These are phyloP conservation scores for Diogma glabrata DNA, from an alignment of 2,888 invertebrate species.

Conservation along the genomic window DNA sequence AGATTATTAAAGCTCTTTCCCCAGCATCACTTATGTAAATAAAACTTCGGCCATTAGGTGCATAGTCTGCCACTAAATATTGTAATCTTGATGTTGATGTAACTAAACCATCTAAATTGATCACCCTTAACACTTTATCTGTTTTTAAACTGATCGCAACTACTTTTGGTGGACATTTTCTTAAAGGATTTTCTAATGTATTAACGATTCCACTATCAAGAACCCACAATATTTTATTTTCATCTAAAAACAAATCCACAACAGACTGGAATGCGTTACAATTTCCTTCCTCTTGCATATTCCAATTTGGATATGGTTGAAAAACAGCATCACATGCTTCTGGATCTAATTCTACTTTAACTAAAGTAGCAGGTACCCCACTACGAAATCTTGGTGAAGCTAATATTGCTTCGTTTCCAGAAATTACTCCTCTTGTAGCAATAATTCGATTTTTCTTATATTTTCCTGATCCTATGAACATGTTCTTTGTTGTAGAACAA, in stretches of 20 bases:
- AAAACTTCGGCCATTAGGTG: slow-evolving; percentile 46
- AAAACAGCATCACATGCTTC: slow-evolving; percentile 39
- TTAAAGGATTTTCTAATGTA: slow-evolving; percentile 49
- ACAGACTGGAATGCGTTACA: slow-evolving; percentile 55
- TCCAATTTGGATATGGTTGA: slow-evolving; percentile 51
- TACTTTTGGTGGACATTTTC: slow-evolving; percentile 57
- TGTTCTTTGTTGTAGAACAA: slow-evolving; percentile 40
- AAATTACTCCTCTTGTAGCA: slow-evolving; percentile 46
- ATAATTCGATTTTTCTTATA: slow-evolving; percentile 47
- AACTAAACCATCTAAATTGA: slow-evolving; percentile 47
- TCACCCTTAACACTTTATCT: slow-evolving; percentile 47
- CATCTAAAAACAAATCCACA: slow-evolving; percentile 51
- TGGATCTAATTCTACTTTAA: slow-evolving; percentile 39
- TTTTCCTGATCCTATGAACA: slow-evolving; percentile 45
- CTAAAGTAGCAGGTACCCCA: slow-evolving; percentile 57
- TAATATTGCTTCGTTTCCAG: slow-evolving; percentile 41
- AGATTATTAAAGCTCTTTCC: slow-evolving; percentile 53
- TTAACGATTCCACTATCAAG: slow-evolving; percentile 60
- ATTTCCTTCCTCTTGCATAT: slow-evolving; percentile 51
- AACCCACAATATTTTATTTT: slow-evolving; percentile 57
- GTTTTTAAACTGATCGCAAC: slow-evolving; percentile 47
- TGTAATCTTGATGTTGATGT: slow-evolving; percentile 51
- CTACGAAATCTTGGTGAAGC: slow-evolving; percentile 47
- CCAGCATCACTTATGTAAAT: slow-evolving; percentile 57
- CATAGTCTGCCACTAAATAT: slow-evolving; percentile 56